Evolutionary conservation across 2,888 invertebrate species (phyloP), one percentile per base, ranked within the genome.

Genomic region (Nyleta sp.): DNA sequence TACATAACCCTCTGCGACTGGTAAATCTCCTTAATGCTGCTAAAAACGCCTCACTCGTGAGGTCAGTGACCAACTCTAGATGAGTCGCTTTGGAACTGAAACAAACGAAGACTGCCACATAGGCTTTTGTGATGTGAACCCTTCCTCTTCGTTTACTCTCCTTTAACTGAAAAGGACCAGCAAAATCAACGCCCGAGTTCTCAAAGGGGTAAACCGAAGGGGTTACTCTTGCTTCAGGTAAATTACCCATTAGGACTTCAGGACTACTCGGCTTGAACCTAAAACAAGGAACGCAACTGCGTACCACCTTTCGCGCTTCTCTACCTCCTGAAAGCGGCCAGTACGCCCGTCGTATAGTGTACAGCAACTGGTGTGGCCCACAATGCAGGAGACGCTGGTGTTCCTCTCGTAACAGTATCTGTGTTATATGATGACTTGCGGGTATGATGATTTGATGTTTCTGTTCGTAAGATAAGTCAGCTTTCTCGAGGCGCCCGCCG

Each of bases 31-130:
- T 31, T 8, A 79, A 50, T 3, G 78, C 70, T 0, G n/a, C 35
- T n/a, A n/a, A 5, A 13, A 35, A 35, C 1, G 35, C 11, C 11
- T 35, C 35, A 1, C 11, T n/a, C 2, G 35, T n/a, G 55, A 77
- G 46, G 13, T 77, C 72, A 18, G 52, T 62, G 1, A 79, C 77
- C 1, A 82, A 10, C 40, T 79, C 79, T 6, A 81, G 46, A 35
- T 81, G 74, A 0, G 75, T 57, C 0, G 82, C 78, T 31, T 81
- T 82, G 0, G 74, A 71, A 10, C 31, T 44, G 11, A 85, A 70
- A 50, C 85, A 84, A 1, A 79, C 60, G 38, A 84, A 84, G 6
- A 82, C 38, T 1, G 80, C 75, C 2, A 85, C 11, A 50, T 84
- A 84, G 2, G 42, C 76, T 33, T 85, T 83, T 2, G 50, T 35